Evolutionary conservation across 2,113 vertebrate genomes (phyloP).

Genomic region (Dissostichus mawsoni): DNA sequence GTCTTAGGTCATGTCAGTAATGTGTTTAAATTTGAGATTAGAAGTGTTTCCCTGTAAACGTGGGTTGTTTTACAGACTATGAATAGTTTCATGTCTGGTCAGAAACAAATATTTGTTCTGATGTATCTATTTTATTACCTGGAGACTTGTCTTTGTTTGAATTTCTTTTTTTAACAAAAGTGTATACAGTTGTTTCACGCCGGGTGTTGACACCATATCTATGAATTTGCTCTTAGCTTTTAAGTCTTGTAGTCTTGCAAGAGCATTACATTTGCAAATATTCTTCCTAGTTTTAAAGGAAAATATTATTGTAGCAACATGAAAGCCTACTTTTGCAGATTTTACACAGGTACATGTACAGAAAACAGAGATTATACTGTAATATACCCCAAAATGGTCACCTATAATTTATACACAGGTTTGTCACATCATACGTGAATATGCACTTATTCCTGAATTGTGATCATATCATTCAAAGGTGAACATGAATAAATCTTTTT

Average conservation of each 20-base stretch:
- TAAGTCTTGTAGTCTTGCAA: constrained; percentile 60
- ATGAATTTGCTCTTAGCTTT: constrained; percentile 59
- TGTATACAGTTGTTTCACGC: constrained; percentile 33
- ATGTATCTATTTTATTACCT: constrained; percentile 18
- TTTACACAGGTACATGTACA: constrained; percentile 80
- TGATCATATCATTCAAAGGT: constrained; percentile 69
- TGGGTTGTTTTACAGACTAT: constrained; percentile 26
- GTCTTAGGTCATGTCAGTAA: constrained; percentile 30
- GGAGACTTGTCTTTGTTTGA: constrained; percentile 12
- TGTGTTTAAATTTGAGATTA: constrained; percentile 27
- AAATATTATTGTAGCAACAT: constrained; percentile 73
- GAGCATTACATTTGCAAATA: constrained; percentile 56
- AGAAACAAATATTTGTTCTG: constrained; percentile 34
- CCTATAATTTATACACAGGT: constrained; percentile 72
- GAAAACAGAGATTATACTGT: constrained; percentile 58
- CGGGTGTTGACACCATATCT: constrained; percentile 53
- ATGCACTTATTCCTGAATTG: constrained; percentile 69
- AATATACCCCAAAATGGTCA: constrained; percentile 64
- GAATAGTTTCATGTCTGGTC: constrained; percentile 1
- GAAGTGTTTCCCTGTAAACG: constrained; percentile 39
- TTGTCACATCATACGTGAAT: constrained; percentile 65
- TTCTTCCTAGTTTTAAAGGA: constrained; percentile 78
- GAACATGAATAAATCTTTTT: constrained; percentile 73
- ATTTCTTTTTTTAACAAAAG: constrained; percentile 15
- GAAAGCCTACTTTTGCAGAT: constrained; percentile 67